Percentiles rank a stretch among this genome's conserved stretches.
phyloP scores from a whole-genome alignment of 2,888 invertebrate genomes.

The Aelia acuminata region DNA sequence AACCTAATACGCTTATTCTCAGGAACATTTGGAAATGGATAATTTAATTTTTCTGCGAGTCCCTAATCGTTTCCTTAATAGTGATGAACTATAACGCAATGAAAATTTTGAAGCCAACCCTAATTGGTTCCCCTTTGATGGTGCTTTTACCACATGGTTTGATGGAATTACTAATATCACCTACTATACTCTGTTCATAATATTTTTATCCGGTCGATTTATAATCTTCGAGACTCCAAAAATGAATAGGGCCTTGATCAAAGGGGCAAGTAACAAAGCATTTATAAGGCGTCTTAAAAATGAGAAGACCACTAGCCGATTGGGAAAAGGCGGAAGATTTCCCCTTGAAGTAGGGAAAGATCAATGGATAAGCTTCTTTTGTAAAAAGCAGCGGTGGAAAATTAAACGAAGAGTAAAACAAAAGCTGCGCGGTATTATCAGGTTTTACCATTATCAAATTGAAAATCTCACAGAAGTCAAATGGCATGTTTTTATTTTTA shows the following conservation, averaged over 20 bases:
- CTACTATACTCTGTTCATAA: too few relatives aligned
- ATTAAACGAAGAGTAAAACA: background rate
- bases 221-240: background rate
- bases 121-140: too few relatives aligned
- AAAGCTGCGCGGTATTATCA: background rate
- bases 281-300: constrained; percentile 2
- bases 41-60: too few relatives aligned
- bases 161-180: too few relatives aligned
- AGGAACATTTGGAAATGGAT: too few relatives aligned
- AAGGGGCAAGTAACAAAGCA: background rate
- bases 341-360: background rate
- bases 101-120: too few relatives aligned
- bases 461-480: too few relatives aligned
- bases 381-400: background rate
- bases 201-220: background rate
- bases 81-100: too few relatives aligned
- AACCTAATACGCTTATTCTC: too few relatives aligned
- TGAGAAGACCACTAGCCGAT: background rate
- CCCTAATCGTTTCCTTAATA: too few relatives aligned
- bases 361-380: background rate
- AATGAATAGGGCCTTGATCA: background rate
- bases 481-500: too few relatives aligned
- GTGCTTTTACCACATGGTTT: too few relatives aligned
- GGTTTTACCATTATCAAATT: background rate
- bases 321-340: background rate